A percentile compares a stretch with the other conserved stretches of the same genome.
Evolutionary conservation across 2,797 vertebrate species (phyloP).

Genomic region (Menidia menidia): DNA sequence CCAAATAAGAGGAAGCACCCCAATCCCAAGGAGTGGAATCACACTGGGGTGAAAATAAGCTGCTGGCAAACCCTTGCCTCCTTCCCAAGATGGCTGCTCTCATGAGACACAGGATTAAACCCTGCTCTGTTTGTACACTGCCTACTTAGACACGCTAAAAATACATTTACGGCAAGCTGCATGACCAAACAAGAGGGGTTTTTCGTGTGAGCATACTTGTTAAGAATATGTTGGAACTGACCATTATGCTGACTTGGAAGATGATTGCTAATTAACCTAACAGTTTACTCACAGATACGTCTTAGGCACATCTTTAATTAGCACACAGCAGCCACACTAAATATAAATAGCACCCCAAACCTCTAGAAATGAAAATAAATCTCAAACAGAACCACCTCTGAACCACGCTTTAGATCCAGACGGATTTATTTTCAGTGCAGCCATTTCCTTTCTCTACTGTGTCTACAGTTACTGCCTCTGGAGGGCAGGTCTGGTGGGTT

Average conservation of each 20-base stretch:
- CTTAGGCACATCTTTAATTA: conserved; percentile 41
- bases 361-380: conserved; percentile 4
- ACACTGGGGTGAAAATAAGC: conserved; percentile 57
- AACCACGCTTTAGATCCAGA: background rate
- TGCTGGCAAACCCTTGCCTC: conserved; percentile 50
- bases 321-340: conserved; percentile 7
- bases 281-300: conserved; percentile 20
- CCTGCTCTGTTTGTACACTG: conserved; percentile 53
- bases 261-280: conserved; percentile 49
- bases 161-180: conserved; percentile 32
- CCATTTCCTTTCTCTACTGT: conserved; percentile 8
- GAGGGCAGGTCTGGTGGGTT: background rate
- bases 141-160: conserved; percentile 55
- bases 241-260: conserved; percentile 18
- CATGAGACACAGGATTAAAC: conserved; percentile 67
- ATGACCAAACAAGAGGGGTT: conserved; percentile 31
- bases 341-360: conserved; percentile 28
- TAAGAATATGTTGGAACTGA: conserved; percentile 7
- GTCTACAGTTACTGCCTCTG: background rate
- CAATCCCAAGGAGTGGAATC: conserved; percentile 40
- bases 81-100: conserved; percentile 52
- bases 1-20: conserved; percentile 43
- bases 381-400: conserved; percentile 1
- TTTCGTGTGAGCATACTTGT: conserved; percentile 8
- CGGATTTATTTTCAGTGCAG: background rate